Percentiles rank a stretch among this genome's conserved stretches.
Evolutionary conservation across 2,888 invertebrate species (phyloP).

Genomic region (Agrotis exclamationis): DNA sequence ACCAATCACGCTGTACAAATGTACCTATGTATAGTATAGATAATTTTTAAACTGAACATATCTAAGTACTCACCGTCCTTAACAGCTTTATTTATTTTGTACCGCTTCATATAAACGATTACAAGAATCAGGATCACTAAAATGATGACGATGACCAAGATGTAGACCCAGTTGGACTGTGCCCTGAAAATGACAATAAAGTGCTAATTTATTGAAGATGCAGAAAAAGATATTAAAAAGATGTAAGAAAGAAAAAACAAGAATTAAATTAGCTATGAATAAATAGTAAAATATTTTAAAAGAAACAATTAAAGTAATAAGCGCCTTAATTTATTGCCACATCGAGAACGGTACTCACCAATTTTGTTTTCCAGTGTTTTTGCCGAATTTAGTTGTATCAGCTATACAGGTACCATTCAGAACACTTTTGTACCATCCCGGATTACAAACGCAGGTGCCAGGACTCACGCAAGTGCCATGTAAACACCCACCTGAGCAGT

Average conservation of each 20-base stretch:
- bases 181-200: slow-evolving; percentile 34
- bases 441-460: slow-evolving; percentile 30
- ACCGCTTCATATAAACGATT: slow-evolving; percentile 11
- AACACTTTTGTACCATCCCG: slow-evolving; percentile 38
- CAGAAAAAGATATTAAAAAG: background rate
- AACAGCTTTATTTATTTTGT: slow-evolving; percentile 16
- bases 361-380: background rate
- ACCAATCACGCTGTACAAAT: too few relatives aligned
- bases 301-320: background rate
- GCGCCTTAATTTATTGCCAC: background rate
- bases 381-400: background rate
- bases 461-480: slow-evolving; percentile 39
- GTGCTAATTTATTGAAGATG: background rate
- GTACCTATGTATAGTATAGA: too few relatives aligned
- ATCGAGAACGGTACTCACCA: slow-evolving; percentile 17
- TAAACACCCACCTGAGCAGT: slow-evolving; percentile 18
- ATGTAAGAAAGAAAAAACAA: background rate
- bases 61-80: slow-evolving; percentile 27
- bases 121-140: background rate
- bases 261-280: too few relatives aligned
- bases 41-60: too few relatives aligned
- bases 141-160: slow-evolving; percentile 1
- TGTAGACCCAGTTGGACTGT: slow-evolving; percentile 34
- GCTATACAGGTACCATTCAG: slow-evolving; percentile 16
- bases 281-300: background rate